Base-by-base conservation (phyloP, 2,888 invertebrate genomes). In the Azorinus chamasolen region DNA sequence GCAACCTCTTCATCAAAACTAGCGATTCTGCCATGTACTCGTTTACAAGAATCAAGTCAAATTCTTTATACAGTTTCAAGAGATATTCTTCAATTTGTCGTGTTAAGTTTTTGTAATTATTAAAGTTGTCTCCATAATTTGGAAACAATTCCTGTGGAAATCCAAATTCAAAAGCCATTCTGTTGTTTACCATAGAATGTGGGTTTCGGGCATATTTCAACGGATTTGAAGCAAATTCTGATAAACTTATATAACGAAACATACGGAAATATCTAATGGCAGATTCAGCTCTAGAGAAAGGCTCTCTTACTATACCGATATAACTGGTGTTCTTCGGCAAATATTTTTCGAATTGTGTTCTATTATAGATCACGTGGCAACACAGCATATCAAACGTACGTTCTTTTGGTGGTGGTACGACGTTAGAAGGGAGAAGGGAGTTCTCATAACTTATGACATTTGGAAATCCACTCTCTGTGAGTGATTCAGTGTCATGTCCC, bases 11-110 rank as follows among this genome's bases (percentile, higher is more conserved):
- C 62, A 88, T 64, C 0, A 85, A 68, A 16, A 88, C 74, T 4
- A 88, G 6, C 1, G 85, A 86, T 70, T 87, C 86, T 39, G 85
- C 81, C 76, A 86, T 85, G 41, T 76, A 70, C 53, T 87, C 87
- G 12, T 76, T 82, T 16, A 88, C 76, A 16, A 88, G 61, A 2
- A 88, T 79, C 12, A 88, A 63, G 39, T 83, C 57, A 69, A 87
- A 86, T 22, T 79, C 79, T 22, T 72, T 76, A 14, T 80, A 73
- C 10, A 85, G 46, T 22, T 77, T 53, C 10, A 58, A 25, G 22
- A 85, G 59, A 61, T 83, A 79, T 14, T 22, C 10, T 14, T 68
- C 48, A 12, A 83, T 73, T 24, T 62, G 4, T 12, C 18, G n/a
- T 12, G 12, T 12, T 18, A 27, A 18, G 16, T 4, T 1, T 27